A percentile compares a stretch with the other conserved stretches of the same genome.
Evolutionary conservation across 2,113 vertebrate species (phyloP).

Genomic region (Tichodroma muraria): DNA sequence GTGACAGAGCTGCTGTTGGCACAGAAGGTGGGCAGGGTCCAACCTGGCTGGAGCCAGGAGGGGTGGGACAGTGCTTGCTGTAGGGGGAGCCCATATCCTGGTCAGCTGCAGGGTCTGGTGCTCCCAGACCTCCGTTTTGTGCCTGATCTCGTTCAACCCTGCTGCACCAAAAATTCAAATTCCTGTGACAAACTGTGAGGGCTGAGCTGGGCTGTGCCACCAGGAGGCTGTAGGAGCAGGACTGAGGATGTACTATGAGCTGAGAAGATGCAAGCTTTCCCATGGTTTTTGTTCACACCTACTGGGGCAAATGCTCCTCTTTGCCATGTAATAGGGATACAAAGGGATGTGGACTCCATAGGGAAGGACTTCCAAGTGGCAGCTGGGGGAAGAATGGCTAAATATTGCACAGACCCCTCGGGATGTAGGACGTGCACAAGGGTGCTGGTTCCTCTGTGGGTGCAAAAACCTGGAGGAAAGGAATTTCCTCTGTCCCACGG

Average conservation of each 20-base stretch:
- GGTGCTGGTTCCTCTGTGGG: neutral
- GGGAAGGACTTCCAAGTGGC: neutral
- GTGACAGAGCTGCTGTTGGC: neutral
- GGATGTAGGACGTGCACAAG: neutral
- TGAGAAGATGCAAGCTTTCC: neutral
- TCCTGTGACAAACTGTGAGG: neutral
- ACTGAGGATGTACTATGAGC: neutral
- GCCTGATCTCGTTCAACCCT: neutral
- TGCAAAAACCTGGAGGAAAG: neutral
- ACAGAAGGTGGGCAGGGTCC: neutral
- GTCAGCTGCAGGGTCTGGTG: neutral
- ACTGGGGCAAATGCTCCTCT: neutral
- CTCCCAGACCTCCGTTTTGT: neutral
- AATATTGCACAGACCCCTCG: neutral
- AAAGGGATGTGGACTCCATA: fast-evolving
- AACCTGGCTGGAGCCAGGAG: too few relatives aligned
- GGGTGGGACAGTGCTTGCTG: too few relatives aligned
- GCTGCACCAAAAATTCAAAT: neutral
- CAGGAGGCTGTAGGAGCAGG: neutral
- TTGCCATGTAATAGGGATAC: neutral
- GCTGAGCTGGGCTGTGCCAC: neutral
- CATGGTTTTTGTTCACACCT: neutral
- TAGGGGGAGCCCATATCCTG: neutral
- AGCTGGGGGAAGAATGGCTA: neutral
- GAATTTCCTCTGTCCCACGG: neutral